These are phyloP conservation scores for Drosophila cardini DNA, from an alignment of 1,140 invertebrate species.

Conservation along the genomic window DNA sequence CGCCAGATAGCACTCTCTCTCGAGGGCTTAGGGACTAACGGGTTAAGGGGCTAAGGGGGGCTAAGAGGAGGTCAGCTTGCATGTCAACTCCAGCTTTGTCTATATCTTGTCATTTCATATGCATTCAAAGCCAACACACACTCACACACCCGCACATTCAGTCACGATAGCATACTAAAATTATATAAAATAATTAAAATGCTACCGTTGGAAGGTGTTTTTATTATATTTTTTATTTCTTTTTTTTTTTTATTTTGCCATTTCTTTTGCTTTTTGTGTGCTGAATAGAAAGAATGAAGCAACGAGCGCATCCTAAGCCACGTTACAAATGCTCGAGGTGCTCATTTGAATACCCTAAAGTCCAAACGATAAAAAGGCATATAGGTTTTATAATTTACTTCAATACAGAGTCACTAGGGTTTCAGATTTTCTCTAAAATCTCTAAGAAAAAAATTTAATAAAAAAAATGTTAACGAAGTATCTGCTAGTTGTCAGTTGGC, in stretches of 20 bases:
- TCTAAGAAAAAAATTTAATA: too few species aligned
- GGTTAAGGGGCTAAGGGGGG: conserved; percentile 27
- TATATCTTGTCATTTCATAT: conserved; percentile 58
- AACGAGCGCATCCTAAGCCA: conserved; percentile 62
- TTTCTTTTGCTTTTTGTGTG: conserved; percentile 34
- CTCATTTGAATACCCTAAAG: conserved; percentile 41
- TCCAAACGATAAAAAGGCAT: not conserved
- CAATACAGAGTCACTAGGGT: too few species aligned
- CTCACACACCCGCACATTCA: conserved; percentile 32
- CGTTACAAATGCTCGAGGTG: conserved; percentile 69
- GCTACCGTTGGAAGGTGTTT: conserved; percentile 63
- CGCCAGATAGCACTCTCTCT: conserved; percentile 32
- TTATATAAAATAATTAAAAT: conserved; percentile 82
- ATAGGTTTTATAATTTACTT: too few species aligned
- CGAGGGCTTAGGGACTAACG: too few species aligned
- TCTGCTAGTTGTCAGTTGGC: not conserved
- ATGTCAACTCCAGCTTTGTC: conserved; percentile 61
- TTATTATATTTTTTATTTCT: conserved; percentile 49
- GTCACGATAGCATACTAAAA: conserved; percentile 39
- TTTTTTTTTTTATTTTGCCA: conserved; percentile 44
- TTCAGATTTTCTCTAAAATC: too few species aligned
- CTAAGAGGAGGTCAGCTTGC: not conserved
- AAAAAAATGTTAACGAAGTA: not conserved
- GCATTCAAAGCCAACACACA: conserved; percentile 54
- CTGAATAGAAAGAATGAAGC: conserved; percentile 71